phyloP scores from a whole-genome alignment of 30 jellyfish, hydroid and myxozoan genomes.

The Aurelia coerulea region DNA sequence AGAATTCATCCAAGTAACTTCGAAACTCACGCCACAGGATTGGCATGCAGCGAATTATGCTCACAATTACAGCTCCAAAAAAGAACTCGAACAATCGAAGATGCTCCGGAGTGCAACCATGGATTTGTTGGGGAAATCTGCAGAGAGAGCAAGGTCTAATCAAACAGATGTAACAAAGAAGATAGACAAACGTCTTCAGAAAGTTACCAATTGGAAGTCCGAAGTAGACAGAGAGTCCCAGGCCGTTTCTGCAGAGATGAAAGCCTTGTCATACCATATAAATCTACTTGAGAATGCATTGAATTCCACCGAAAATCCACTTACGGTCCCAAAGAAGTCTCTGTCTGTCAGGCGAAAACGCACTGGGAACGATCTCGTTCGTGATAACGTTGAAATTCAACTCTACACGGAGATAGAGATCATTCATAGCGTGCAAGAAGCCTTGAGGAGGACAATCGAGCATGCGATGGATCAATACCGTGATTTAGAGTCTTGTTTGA shows the following conservation, averaged over 20 bases:
- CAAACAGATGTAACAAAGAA: constrained; percentile 58
- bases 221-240: constrained; percentile 67
- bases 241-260: constrained; percentile 73
- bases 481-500: constrained; percentile 61
- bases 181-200: constrained; percentile 62
- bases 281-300: constrained; percentile 55
- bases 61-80: constrained; percentile 64
- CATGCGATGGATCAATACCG: constrained; percentile 80
- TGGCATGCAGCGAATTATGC: constrained; percentile 71
- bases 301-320: constrained; percentile 61
- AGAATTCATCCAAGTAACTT: constrained; percentile 52
- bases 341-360: constrained; percentile 65
- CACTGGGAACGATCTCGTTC: constrained; percentile 65
- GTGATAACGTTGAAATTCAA: constrained; percentile 57
- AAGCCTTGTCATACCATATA: constrained; percentile 64
- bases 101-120: constrained; percentile 60
- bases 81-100: constrained; percentile 61
- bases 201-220: constrained; percentile 62
- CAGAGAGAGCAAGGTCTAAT: constrained; percentile 60
- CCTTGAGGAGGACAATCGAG: constrained; percentile 66
- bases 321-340: constrained; percentile 66
- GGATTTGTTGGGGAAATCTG: constrained; percentile 46
- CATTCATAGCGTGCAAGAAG: constrained; percentile 67
- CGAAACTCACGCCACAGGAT: constrained; percentile 72
- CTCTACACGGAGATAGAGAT: constrained; percentile 61